Evolutionary conservation across 2,888 invertebrate species (phyloP).

Genomic region (Sarcophaga subvicina): DNA sequence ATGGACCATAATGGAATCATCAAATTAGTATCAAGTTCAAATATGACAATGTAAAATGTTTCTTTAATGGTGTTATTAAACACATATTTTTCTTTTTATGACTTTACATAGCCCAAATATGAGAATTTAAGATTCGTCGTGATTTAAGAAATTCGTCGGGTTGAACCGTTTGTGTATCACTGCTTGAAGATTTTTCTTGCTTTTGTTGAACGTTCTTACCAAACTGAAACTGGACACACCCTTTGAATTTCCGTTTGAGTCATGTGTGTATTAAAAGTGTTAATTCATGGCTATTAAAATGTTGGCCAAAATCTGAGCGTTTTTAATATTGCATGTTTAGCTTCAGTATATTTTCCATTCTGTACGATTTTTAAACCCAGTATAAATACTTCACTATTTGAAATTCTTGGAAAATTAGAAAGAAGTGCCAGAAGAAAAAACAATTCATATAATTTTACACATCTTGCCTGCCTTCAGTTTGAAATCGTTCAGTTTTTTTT

Average conservation of each 20-base stretch:
- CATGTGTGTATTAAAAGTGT: constrained; percentile 43
- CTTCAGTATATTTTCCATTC: neutral
- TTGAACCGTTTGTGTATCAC: constrained; percentile 18
- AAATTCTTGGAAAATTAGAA: constrained; percentile 3
- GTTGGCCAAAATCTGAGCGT: constrained; percentile 37
- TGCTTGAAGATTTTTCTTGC: neutral
- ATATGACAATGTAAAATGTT: too few relatives aligned
- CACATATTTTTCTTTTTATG: too few relatives aligned
- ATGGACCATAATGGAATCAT: too few relatives aligned
- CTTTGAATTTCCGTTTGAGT: constrained; percentile 28
- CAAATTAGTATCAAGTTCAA: too few relatives aligned
- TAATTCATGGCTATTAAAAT: constrained; percentile 47
- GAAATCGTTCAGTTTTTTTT: constrained; percentile 8
- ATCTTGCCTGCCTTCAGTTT: constrained; percentile 56
- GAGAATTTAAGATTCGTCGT: too few relatives aligned
- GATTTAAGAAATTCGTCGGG: too few relatives aligned
- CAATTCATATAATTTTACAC: constrained; percentile 43
- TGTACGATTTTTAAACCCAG: constrained; percentile 6
- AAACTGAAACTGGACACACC: constrained; percentile 23
- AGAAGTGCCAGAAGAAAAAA: too few relatives aligned
- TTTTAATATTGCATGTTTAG: constrained; percentile 37
- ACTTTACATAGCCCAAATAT: too few relatives aligned
- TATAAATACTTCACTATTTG: constrained; percentile 41
- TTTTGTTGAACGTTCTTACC: neutral
- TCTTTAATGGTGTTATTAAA: too few relatives aligned